phyloP scores from a whole-genome alignment of 2,797 vertebrate species.

The Gastrophryne carolinensis region DNA sequence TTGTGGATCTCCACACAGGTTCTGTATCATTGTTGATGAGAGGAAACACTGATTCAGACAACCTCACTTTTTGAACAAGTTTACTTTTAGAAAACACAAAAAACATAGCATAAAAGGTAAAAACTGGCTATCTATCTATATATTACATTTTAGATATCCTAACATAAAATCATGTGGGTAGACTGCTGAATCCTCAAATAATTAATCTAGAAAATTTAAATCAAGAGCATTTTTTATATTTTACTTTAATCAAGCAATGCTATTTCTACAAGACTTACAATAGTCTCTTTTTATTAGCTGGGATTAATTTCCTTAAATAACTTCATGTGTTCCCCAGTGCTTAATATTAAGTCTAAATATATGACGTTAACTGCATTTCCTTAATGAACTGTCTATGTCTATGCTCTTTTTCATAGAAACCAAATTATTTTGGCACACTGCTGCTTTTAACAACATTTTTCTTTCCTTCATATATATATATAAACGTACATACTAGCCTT shows the following conservation, averaged over 20 bases:
- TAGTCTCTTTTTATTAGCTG: background rate
- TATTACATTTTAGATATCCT: too few relatives aligned
- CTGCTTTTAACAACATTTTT: background rate
- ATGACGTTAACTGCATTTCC: background rate
- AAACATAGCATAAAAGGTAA: too few relatives aligned
- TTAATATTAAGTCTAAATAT: constrained; percentile 4
- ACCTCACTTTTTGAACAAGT: too few relatives aligned
- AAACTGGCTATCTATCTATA: too few relatives aligned
- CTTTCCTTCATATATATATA: background rate
- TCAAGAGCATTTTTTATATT: too few relatives aligned
- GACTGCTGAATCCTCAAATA: too few relatives aligned
- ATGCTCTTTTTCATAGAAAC: background rate
- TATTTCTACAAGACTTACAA: background rate
- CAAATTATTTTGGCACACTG: background rate
- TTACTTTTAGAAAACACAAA: too few relatives aligned
- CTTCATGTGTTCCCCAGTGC: constrained; percentile 1
- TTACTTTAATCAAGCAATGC: background rate
- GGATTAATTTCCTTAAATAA: background rate
- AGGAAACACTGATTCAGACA: too few relatives aligned
- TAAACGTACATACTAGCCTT: background rate
- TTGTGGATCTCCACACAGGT: too few relatives aligned
- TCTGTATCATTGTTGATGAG: too few relatives aligned
- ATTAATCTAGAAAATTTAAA: too few relatives aligned
- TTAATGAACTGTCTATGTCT: constrained; percentile 1
- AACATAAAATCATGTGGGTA: too few relatives aligned